Conservation (phyloP, 2,113 vertebrate species). For the Antechinus stuartii region DNA sequence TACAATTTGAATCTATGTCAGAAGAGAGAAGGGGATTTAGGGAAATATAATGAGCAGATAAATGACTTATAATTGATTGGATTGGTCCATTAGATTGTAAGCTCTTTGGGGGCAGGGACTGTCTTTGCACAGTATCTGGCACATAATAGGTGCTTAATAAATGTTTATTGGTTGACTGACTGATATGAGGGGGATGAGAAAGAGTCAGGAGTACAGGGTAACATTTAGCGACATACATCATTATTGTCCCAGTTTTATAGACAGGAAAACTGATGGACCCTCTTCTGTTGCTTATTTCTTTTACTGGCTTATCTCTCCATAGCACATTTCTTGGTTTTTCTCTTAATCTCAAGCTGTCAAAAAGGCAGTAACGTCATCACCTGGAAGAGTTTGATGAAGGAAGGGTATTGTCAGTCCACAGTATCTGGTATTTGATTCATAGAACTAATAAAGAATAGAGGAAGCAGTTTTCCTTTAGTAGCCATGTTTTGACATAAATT, state of each 20-base stretch:
- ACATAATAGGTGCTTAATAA: background rate
- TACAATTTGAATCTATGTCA: background rate
- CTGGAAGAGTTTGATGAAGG: slow-evolving; percentile 52
- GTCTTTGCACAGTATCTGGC: background rate
- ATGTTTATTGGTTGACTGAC: background rate
- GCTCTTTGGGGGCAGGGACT: background rate
- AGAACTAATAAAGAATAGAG: slow-evolving; percentile 74
- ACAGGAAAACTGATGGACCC: background rate
- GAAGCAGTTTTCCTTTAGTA: slow-evolving; percentile 61
- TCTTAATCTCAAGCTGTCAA: background rate
- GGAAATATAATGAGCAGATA: background rate
- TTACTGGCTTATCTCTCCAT: background rate
- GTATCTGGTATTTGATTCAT: slow-evolving; percentile 70
- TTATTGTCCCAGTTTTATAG: background rate
- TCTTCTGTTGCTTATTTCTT: background rate
- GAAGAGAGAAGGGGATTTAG: background rate
- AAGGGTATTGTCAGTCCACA: slow-evolving; percentile 50
- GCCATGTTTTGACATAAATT: slow-evolving; percentile 74
- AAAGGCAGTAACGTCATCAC: background rate
- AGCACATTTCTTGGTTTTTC: background rate
- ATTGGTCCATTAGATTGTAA: background rate
- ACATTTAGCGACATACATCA: background rate
- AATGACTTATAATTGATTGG: background rate
- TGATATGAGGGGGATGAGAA: background rate
- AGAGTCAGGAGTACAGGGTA: background rate